Percentiles rank a stretch among this genome's conserved stretches.
These are phyloP conservation scores for Eutrigla gurnardus DNA, from an alignment of 2,797 vertebrate genomes.

Conservation along the genomic window DNA sequence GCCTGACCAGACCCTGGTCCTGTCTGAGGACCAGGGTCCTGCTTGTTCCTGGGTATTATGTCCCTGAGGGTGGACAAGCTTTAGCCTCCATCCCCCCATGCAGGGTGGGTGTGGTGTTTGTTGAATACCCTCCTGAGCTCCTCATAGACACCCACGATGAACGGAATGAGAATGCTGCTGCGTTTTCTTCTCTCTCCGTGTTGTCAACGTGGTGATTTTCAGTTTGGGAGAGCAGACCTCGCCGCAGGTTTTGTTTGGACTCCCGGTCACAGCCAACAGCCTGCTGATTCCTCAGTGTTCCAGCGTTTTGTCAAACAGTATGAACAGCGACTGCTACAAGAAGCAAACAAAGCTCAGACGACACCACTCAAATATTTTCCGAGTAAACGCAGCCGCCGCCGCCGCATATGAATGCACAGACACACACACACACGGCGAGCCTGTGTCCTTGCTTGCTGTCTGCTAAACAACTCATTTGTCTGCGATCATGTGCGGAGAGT, in stretches of 20 bases:
- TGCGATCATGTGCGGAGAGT: conserved; percentile 30
- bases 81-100: too few relatives aligned
- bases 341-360: conserved; percentile 50
- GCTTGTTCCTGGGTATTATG: too few relatives aligned
- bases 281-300: conserved; percentile 29
- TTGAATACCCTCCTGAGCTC: too few relatives aligned
- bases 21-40: too few relatives aligned
- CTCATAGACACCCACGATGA: too few relatives aligned
- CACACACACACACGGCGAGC: not conserved
- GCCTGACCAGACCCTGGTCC: too few relatives aligned
- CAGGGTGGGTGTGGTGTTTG: too few relatives aligned
- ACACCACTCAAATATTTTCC: conserved; percentile 55
- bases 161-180: too few relatives aligned
- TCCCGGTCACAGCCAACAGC: conserved; percentile 32
- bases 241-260: not conserved
- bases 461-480: conserved; percentile 5
- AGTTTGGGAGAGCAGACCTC: not conserved
- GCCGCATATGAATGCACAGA: conserved; percentile 32
- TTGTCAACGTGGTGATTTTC: not conserved
- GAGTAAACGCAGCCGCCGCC: conserved; percentile 49
- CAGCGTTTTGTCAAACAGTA: conserved; percentile 47
- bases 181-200: too few relatives aligned
- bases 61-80: too few relatives aligned
- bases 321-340: conserved; percentile 28
- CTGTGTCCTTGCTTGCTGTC: not conserved